A percentile compares a stretch with the other conserved stretches of the same genome.
These are phyloP conservation scores for Antigone vipio DNA, from an alignment of 2,113 vertebrate species.

Conservation along the genomic window DNA sequence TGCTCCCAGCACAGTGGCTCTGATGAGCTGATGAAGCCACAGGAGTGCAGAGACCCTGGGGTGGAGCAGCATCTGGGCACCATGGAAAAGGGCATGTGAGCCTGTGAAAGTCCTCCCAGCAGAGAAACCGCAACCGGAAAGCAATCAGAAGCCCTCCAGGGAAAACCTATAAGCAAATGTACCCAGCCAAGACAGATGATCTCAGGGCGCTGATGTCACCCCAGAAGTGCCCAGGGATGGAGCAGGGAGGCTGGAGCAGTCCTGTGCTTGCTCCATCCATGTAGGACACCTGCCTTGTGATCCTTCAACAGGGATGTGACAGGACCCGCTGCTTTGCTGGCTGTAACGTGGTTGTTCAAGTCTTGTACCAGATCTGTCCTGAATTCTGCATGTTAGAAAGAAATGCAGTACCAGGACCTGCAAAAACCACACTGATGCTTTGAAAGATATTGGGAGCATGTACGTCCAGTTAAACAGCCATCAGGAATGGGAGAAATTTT, in stretches of 20 bases:
- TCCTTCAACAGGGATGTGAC: neutral
- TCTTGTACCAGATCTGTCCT: neutral
- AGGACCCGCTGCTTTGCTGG: neutral
- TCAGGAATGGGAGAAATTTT: neutral
- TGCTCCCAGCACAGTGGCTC: neutral
- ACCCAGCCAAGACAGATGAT: neutral
- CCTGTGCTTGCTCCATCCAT: neutral
- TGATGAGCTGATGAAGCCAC: constrained; percentile 48
- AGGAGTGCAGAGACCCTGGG: neutral
- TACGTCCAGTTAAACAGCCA: neutral
- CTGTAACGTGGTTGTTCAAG: neutral
- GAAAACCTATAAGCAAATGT: neutral
- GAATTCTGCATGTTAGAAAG: neutral
- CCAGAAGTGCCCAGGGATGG: neutral
- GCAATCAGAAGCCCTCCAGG: constrained; percentile 22
- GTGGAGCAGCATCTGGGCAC: constrained; percentile 5
- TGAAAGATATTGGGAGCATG: neutral
- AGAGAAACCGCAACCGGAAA: neutral
- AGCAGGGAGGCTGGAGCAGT: neutral
- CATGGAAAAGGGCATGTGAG: neutral
- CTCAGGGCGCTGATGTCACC: neutral
- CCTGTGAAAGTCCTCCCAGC: neutral
- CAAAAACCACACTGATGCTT: neutral
- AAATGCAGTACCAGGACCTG: neutral
- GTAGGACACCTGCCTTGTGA: neutral